Evolutionary conservation across 2,113 vertebrate species (phyloP).

Genomic region (Hystrix brachyura): DNA sequence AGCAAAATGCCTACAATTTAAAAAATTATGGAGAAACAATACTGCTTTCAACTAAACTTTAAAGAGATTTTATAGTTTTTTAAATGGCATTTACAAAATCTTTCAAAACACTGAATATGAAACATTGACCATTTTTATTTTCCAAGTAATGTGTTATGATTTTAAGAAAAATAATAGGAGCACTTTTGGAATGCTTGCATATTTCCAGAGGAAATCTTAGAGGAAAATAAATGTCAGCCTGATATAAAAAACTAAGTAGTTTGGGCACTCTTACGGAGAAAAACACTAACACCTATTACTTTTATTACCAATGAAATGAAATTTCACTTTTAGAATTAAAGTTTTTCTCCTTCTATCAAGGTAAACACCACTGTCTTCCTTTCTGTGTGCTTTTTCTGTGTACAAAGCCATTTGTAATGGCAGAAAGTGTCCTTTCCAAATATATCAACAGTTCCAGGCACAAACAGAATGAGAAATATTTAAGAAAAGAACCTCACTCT

Average conservation of each 20-base stretch:
- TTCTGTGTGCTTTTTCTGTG: constrained; percentile 23
- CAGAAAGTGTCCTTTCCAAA: not conserved
- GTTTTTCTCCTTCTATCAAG: not conserved
- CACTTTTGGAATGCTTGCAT: constrained; percentile 28
- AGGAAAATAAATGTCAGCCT: constrained; percentile 73
- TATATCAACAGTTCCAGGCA: not conserved
- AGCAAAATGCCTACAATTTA: not conserved
- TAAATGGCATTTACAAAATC: constrained; percentile 20
- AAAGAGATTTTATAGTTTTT: constrained; percentile 55
- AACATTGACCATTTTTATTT: constrained; percentile 62
- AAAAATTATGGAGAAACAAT: not conserved
- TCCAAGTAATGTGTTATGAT: constrained; percentile 8
- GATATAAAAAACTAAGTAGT: constrained; percentile 67
- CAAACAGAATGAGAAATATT: not conserved
- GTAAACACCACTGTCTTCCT: constrained; percentile 13
- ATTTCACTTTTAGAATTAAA: constrained; percentile 56
- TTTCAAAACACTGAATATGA: constrained; percentile 36
- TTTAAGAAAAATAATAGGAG: constrained; percentile 56
- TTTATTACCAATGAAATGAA: constrained; percentile 65
- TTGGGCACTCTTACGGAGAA: constrained; percentile 9
- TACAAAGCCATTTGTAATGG: not conserved
- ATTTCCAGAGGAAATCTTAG: constrained; percentile 66
- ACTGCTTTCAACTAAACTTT: not conserved
- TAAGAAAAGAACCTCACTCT: constrained; percentile 45
- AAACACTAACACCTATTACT: constrained; percentile 70